A percentile compares a stretch with the other conserved stretches of the same genome.
Evolutionary conservation across 2,797 vertebrate genomes (phyloP).

Genomic region (Spea hammondii): DNA sequence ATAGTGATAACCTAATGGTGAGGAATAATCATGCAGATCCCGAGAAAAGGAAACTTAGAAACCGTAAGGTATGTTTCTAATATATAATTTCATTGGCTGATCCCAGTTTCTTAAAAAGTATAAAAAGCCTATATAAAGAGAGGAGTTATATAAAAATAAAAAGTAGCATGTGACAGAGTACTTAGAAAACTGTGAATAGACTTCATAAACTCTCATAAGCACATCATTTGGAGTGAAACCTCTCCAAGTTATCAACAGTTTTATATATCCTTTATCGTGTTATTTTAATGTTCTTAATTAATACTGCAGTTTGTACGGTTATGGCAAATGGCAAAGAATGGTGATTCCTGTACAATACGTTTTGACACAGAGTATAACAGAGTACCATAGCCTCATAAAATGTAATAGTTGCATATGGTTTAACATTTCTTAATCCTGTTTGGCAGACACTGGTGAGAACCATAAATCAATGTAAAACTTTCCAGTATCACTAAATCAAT

Average conservation of each 20-base stretch:
- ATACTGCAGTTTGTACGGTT: neutral
- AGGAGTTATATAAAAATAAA: too few species aligned
- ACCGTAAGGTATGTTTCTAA: too few species aligned
- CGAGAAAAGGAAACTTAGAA: too few species aligned
- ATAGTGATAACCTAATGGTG: too few species aligned
- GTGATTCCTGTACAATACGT: neutral
- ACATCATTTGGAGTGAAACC: too few species aligned
- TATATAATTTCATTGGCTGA: too few species aligned
- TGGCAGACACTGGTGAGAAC: slow-evolving; percentile 9
- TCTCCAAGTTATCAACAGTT: too few species aligned
- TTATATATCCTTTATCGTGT: neutral
- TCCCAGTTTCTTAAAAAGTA: too few species aligned
- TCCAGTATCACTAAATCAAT: slow-evolving; percentile 31
- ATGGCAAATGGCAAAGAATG: neutral
- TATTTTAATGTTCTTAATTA: neutral
- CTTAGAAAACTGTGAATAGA: neutral
- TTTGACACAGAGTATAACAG: neutral
- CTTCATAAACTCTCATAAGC: neutral
- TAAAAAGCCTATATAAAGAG: too few species aligned
- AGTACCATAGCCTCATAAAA: neutral
- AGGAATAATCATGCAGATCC: too few species aligned
- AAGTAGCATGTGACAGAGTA: too few species aligned
- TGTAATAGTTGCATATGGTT: slow-evolving; percentile 4
- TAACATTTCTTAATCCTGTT: slow-evolving; percentile 20
- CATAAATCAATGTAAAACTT: slow-evolving; percentile 20